Conservation (phyloP, 2,797 vertebrate species). For the Rhinophrynus dorsalis region DNA sequence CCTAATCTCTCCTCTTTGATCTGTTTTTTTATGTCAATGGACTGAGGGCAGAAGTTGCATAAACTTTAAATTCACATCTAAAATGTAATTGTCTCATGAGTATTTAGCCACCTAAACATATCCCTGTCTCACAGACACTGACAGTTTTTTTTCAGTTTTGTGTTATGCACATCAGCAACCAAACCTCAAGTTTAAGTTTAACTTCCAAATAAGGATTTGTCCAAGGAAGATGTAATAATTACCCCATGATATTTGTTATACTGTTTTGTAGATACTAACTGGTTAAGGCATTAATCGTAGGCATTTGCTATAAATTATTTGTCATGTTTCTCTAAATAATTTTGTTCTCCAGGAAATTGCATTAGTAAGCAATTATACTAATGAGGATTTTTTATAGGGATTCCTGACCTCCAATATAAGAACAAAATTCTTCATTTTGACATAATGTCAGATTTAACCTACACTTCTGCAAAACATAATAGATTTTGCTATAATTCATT, state of each 20-base stretch:
- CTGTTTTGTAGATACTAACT: constrained; percentile 5
- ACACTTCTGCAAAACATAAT: constrained; percentile 11
- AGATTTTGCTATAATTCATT: background rate
- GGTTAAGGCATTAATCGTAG: constrained; percentile 35
- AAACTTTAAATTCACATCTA: no score
- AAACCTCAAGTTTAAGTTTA: constrained; percentile 17
- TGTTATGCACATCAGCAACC: background rate
- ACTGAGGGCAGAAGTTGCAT: no score
- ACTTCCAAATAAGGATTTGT: constrained; percentile 2
- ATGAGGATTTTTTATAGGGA: constrained; percentile 35
- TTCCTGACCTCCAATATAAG: constrained; percentile 23
- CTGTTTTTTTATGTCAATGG: no score
- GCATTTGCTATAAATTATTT: constrained; percentile 27
- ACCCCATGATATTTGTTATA: background rate
- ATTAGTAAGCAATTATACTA: constrained; percentile 40
- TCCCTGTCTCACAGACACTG: no score
- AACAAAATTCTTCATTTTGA: constrained; percentile 43
- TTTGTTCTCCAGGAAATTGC: constrained; percentile 17
- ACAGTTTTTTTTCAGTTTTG: constrained; percentile 14
- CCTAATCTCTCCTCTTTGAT: no score
- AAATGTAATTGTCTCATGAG: no score
- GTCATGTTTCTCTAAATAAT: constrained; percentile 39
- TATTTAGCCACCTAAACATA: no score
- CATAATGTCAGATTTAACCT: constrained; percentile 39
- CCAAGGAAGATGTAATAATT: background rate